phyloP scores from a whole-genome alignment of 1,140 invertebrate species.

The Megalopta genalis region DNA sequence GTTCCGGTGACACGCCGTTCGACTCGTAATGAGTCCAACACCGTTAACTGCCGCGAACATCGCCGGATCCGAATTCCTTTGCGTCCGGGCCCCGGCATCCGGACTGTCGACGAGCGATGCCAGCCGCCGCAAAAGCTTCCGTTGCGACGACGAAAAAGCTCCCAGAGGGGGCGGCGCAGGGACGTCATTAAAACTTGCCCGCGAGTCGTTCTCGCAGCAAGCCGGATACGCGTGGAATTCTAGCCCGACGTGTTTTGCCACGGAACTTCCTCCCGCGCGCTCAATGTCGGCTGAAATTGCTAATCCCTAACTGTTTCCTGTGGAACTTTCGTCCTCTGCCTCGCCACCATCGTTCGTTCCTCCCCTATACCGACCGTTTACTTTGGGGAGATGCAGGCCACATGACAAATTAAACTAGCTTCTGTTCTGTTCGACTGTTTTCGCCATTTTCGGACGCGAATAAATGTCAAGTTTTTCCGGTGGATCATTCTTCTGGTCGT shows the following conservation, averaged over 20 bases:
- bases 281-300: constrained; percentile 8
- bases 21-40: constrained; percentile 20
- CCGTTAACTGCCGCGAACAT: constrained; percentile 20
- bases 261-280: neutral
- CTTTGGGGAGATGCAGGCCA: neutral
- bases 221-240: constrained; percentile 1
- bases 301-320: constrained; percentile 15
- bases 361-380: neutral
- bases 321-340: neutral
- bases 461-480: no score
- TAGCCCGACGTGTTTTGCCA: neutral
- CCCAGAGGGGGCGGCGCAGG: neutral
- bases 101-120: neutral
- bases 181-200: constrained; percentile 34
- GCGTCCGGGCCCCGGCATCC: no score
- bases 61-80: constrained; percentile 5
- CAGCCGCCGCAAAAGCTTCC: constrained; percentile 1
- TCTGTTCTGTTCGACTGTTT: neutral
- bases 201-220: neutral
- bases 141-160: neutral
- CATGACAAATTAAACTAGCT: neutral
- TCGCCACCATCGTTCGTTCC: no score
- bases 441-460: no score
- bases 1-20: neutral
- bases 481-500: no score